phyloP scores from a whole-genome alignment of 2,113 vertebrate genomes.

The Cinclus cinclus region DNA sequence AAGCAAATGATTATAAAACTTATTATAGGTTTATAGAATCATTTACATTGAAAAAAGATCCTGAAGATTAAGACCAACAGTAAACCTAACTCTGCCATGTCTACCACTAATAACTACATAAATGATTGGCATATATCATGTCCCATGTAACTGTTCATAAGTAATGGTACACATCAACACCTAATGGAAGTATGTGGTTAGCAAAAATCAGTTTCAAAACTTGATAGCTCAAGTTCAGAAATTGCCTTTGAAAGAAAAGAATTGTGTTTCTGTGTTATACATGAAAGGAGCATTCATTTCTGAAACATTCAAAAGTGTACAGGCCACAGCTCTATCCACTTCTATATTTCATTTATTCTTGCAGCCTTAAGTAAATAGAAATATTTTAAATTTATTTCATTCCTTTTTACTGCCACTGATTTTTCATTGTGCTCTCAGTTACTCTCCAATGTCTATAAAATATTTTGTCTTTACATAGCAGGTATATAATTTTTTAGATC shows the following conservation, averaged over 20 bases:
- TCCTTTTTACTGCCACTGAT: background rate
- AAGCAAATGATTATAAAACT: background rate
- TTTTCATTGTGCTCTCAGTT: background rate
- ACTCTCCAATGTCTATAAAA: background rate
- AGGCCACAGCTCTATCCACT: background rate
- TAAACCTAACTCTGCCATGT: background rate
- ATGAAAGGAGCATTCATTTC: background rate
- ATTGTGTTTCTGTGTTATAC: background rate
- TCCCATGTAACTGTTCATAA: background rate
- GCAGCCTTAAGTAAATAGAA: background rate
- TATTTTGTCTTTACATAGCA: background rate
- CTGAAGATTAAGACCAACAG: background rate
- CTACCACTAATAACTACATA: background rate
- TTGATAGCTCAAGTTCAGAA: background rate
- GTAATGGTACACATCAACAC: background rate
- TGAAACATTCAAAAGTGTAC: background rate
- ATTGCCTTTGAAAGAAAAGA: background rate
- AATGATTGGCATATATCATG: background rate
- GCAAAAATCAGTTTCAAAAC: background rate
- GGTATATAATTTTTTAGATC: background rate
- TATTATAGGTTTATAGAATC: background rate
- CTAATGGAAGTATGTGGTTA: background rate
- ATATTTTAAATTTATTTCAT: background rate
- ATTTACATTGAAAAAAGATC: background rate
- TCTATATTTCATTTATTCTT: background rate